Evolutionary conservation across 2,113 vertebrate species (phyloP).

Genomic region (Etheostoma cragini): DNA sequence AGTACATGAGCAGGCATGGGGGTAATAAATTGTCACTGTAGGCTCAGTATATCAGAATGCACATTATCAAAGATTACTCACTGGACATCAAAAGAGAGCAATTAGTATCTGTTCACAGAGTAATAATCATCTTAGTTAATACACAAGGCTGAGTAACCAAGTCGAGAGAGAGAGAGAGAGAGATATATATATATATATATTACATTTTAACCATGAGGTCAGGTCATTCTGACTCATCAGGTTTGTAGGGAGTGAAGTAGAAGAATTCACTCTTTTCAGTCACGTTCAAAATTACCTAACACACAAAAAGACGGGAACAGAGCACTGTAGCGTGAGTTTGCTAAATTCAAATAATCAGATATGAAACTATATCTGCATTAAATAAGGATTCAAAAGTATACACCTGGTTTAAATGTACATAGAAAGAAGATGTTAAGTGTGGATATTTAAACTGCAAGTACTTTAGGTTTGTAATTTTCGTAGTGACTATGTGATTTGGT

Average conservation of each 20-base stretch:
- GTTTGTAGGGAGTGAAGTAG: slow-evolving; percentile 44
- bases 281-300: not conserved
- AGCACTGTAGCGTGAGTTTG: not conserved
- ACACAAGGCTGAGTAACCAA: too few species aligned
- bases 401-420: not conserved
- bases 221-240: slow-evolving; percentile 64
- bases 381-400: not conserved
- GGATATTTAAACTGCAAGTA: not conserved
- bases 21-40: slow-evolving; percentile 17
- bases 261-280: slow-evolving; percentile 48
- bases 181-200: slow-evolving; percentile 33
- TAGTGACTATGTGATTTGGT: not conserved
- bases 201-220: slow-evolving; percentile 78
- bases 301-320: not conserved
- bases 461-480: not conserved
- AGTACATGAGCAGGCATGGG: slow-evolving; percentile 2
- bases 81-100: not conserved
- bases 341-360: not conserved
- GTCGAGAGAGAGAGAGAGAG: not conserved
- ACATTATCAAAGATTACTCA: slow-evolving; percentile 27
- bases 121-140: slow-evolving; percentile 32
- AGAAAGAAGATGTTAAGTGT: not conserved
- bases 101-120: slow-evolving; percentile 5
- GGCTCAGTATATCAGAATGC: not conserved
- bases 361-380: not conserved